These are phyloP conservation scores for Bombus cullumanus DNA, from an alignment of 1,140 invertebrate species.

Conservation along the genomic window DNA sequence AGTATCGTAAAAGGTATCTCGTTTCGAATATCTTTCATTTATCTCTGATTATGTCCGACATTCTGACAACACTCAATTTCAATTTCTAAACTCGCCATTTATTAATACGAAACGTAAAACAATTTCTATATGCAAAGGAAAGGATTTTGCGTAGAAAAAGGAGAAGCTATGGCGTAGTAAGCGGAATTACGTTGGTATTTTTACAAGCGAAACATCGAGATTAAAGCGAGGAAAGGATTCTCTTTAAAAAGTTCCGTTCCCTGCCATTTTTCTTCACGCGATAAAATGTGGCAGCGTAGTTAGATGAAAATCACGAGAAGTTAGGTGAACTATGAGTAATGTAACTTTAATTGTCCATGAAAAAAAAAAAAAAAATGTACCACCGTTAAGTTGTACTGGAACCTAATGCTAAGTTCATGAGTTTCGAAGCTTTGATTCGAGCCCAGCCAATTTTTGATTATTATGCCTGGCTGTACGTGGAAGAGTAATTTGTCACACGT, in stretches of 20 bases:
- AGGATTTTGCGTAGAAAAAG: no score
- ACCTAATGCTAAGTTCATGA: neutral
- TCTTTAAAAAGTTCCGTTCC: neutral
- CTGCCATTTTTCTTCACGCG: neutral
- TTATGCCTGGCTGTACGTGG: neutral
- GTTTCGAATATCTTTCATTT: no score
- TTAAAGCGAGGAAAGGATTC: neutral
- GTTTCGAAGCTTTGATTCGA: neutral
- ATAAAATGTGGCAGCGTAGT: neutral
- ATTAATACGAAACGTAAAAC: no score
- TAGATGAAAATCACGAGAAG: neutral
- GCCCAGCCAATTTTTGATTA: neutral
- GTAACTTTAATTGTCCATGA: slow-evolving; percentile 15
- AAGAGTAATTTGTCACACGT: slow-evolving; percentile 12
- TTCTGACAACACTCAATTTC: no score
- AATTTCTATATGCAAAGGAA: no score
- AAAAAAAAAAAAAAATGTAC: neutral
- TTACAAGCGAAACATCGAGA: neutral
- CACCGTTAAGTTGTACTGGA: neutral
- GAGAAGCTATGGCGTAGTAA: no score
- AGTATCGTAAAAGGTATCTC: no score
- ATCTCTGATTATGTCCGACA: no score
- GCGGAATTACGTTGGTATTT: neutral
- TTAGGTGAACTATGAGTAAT: neutral
- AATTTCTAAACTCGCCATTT: no score